phyloP scores from a whole-genome alignment of 2,888 invertebrate species.

The Polyommatus iphigenia region DNA sequence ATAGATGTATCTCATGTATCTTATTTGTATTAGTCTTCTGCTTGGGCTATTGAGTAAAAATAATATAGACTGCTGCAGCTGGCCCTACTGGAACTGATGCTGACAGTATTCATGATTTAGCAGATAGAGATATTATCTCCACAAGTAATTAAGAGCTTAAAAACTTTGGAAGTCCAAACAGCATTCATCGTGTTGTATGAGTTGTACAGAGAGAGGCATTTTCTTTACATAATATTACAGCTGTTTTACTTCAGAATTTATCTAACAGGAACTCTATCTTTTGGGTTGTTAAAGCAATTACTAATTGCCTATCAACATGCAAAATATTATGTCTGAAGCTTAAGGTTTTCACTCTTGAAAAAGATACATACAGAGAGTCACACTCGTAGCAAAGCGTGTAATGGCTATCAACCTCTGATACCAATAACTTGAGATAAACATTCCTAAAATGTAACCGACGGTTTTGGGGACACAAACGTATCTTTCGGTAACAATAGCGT shows the following conservation, averaged over 20 bases:
- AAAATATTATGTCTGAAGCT: neutral
- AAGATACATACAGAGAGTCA: neutral
- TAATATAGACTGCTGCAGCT: too few species aligned
- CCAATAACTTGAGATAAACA: neutral
- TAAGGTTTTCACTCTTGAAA: neutral
- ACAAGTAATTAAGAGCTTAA: too few species aligned
- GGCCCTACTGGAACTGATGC: too few species aligned
- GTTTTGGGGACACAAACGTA: slow-evolving; percentile 8
- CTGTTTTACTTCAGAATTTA: neutral
- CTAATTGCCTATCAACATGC: neutral
- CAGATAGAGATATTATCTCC: too few species aligned
- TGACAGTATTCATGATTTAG: too few species aligned
- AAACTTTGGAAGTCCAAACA: too few species aligned
- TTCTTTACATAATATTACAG: too few species aligned
- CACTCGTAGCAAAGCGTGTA: neutral
- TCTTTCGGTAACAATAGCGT: slow-evolving; percentile 40
- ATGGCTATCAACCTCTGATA: neutral
- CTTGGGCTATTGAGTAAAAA: too few species aligned
- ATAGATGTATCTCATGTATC: too few species aligned
- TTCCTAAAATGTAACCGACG: neutral
- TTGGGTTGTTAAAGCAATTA: neutral
- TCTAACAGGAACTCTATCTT: neutral
- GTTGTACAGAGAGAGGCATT: too few species aligned
- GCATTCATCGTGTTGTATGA: too few species aligned
- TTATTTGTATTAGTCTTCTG: too few species aligned